These are phyloP conservation scores for Tetragonula clypearis DNA, from an alignment of 1,140 invertebrate species.

Conservation along the genomic window DNA sequence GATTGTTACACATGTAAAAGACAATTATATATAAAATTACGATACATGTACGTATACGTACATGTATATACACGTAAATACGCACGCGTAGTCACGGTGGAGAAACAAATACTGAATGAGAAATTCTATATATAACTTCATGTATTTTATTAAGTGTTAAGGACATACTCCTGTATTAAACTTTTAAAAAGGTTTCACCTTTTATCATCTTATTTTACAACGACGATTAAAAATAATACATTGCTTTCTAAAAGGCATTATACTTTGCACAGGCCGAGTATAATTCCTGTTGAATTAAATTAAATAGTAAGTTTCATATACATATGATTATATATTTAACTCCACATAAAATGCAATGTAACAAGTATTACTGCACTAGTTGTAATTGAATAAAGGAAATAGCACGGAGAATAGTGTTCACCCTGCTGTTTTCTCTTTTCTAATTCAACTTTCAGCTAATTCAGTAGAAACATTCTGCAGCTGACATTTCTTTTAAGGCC, in stretches of 20 bases:
- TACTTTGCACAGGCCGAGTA: not conserved
- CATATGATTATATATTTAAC: not conserved
- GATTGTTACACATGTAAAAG: not conserved
- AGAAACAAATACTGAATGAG: not conserved
- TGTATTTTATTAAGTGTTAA: not conserved
- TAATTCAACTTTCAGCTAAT: not conserved
- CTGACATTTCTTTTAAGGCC: not conserved
- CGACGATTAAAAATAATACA: not conserved
- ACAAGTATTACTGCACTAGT: not conserved
- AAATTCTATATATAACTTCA: slow-evolving; percentile 1
- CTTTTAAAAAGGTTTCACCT: not conserved
- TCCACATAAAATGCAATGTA: not conserved
- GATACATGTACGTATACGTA: not conserved
- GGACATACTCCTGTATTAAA: not conserved
- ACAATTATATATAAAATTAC: not conserved
- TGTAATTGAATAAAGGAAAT: not conserved
- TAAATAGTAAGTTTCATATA: not conserved
- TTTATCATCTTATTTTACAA: not conserved
- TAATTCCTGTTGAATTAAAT: not conserved
- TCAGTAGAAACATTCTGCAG: not conserved
- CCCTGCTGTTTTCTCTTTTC: not conserved
- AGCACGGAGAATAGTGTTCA: not conserved
- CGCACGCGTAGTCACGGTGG: not conserved
- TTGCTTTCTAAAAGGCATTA: not conserved
- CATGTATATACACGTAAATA: not conserved